Evolutionary conservation across 1,140 invertebrate species (phyloP).

Genomic region (Bombus confusus): DNA sequence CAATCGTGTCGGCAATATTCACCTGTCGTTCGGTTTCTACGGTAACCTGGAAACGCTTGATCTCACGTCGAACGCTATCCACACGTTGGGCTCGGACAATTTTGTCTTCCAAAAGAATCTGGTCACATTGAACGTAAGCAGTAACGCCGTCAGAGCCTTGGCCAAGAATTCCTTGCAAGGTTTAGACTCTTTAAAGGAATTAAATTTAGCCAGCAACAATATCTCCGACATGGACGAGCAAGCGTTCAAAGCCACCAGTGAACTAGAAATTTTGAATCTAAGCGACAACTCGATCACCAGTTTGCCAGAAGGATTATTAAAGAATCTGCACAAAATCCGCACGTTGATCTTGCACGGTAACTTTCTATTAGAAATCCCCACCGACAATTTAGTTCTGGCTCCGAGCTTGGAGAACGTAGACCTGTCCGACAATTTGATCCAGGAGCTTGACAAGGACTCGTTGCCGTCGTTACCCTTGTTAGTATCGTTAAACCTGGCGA

Average conservation of each 20-base stretch:
- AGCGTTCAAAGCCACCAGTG: conserved; percentile 88
- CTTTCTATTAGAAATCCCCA: conserved; percentile 89
- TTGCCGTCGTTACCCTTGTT: conserved; percentile 87
- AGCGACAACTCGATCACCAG: conserved; percentile 89
- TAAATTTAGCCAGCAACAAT: conserved; percentile 91
- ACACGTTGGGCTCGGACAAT: conserved; percentile 89
- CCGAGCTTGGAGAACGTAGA: conserved; percentile 87
- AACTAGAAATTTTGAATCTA: conserved; percentile 88
- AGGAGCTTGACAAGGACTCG: conserved; percentile 86
- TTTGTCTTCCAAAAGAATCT: conserved; percentile 89
- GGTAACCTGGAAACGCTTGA: conserved; percentile 90
- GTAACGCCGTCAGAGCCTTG: conserved; percentile 87
- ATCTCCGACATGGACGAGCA: conserved; percentile 87
- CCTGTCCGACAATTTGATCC: conserved; percentile 88
- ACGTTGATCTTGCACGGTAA: conserved; percentile 89
- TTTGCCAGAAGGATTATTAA: conserved; percentile 87
- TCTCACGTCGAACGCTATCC: conserved; percentile 91
- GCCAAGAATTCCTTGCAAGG: conserved; percentile 90
- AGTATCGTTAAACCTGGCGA: conserved; percentile 85
- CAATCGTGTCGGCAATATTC: conserved; percentile 88
- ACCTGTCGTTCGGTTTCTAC: conserved; percentile 90
- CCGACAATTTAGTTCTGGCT: conserved; percentile 85
- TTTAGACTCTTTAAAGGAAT: conserved; percentile 85
- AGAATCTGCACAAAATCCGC: conserved; percentile 86
- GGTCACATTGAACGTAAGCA: conserved; percentile 88